phyloP scores from a whole-genome alignment of 2,113 vertebrate species.

The Triplophysa dalaica region DNA sequence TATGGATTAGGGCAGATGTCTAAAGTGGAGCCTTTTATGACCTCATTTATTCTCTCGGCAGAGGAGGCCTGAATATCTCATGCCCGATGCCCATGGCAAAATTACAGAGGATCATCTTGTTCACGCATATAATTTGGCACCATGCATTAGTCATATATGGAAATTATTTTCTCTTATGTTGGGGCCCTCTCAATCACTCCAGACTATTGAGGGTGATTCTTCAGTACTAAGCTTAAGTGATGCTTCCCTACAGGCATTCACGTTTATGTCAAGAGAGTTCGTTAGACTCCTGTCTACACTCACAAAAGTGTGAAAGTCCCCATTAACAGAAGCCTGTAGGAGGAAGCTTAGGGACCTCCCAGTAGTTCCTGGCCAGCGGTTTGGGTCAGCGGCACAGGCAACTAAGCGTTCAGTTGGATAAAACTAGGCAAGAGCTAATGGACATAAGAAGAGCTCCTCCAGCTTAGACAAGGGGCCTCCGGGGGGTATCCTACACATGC shows the following conservation, averaged over 20 bases:
- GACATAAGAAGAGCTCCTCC: not conserved
- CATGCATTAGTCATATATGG: not conserved
- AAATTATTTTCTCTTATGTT: not conserved
- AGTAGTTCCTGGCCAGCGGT: not conserved
- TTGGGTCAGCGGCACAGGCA: not conserved
- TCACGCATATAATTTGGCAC: not conserved
- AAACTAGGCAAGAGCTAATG: not conserved
- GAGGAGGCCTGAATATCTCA: not conserved
- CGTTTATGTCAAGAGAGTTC: too few relatives aligned
- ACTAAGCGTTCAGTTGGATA: not conserved
- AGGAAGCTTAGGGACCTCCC: not conserved
- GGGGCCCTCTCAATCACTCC: not conserved
- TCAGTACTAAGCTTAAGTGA: not conserved
- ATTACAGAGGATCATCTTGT: not conserved
- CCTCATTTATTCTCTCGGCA: not conserved
- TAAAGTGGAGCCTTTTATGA: not conserved
- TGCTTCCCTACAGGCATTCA: too few relatives aligned
- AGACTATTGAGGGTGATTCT: not conserved
- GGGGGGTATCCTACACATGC: too few relatives aligned
- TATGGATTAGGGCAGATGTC: not conserved
- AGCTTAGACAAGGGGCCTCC: too few relatives aligned
- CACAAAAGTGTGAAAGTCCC: not conserved
- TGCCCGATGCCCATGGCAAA: not conserved
- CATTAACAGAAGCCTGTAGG: not conserved
- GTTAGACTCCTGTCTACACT: too few relatives aligned